Conservation (phyloP, 2,113 vertebrate genomes). For the Nycticorax nycticorax region DNA sequence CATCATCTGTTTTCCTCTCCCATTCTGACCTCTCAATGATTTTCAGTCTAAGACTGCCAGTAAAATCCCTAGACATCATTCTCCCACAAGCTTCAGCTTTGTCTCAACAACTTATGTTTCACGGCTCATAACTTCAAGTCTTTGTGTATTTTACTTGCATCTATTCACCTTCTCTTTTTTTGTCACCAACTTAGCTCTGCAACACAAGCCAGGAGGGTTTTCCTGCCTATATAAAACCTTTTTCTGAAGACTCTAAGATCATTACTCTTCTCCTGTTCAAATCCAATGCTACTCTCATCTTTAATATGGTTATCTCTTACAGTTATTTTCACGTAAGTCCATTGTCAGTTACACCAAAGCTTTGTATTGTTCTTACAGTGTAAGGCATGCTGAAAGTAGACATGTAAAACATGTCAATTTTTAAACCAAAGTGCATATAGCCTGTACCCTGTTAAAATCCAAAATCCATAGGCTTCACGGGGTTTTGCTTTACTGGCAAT, state of each 20-base stretch:
- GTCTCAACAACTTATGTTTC: not conserved
- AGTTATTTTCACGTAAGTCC: not conserved
- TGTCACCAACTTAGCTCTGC: not conserved
- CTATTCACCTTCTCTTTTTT: not conserved
- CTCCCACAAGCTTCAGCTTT: not conserved
- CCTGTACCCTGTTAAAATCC: not conserved
- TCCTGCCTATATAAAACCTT: not conserved
- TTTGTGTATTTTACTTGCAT: not conserved
- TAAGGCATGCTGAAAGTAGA: not conserved
- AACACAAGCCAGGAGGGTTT: not conserved
- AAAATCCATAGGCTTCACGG: not conserved
- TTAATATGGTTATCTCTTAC: not conserved
- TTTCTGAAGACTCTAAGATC: not conserved
- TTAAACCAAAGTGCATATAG: not conserved
- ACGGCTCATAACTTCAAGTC: not conserved
- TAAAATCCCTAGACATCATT: not conserved
- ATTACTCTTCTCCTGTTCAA: not conserved
- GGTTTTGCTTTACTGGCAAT: not conserved
- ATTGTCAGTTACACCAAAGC: not conserved
- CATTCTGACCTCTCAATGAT: not conserved
- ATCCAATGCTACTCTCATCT: not conserved
- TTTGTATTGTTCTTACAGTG: not conserved
- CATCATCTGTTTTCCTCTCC: not conserved
- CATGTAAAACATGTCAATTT: fast-evolving
- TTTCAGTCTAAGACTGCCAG: not conserved